Evolutionary conservation across 2,888 invertebrate species (phyloP), one percentile per base, ranked within the genome.

Genomic region (Catocala sponsa): DNA sequence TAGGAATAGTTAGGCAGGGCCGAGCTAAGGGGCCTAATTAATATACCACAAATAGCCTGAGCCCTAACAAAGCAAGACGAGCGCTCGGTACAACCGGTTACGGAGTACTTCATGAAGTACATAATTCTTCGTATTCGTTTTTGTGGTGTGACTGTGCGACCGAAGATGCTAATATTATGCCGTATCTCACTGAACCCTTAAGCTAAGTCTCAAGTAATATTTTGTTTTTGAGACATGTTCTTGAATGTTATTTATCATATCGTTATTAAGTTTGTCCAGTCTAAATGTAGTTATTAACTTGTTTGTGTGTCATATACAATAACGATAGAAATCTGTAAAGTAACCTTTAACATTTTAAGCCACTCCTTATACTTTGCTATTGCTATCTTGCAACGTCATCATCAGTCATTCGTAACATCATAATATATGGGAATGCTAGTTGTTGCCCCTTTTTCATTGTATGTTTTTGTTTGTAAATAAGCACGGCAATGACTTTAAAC

Each of bases 1-100:
- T 60, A n/a, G 66, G 65, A 71, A 65, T 65, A 68, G 69, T 68
- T 62, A 65, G 56, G 55, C 43, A 68, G 60, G 50, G 58, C 43
- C 9, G 57, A 71, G 68, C 7, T 71, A 61, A 57, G 49, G 7
- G 32, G 5, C 15, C 43, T 65, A 65, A 65, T 69, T 72, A 68
- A 69, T 60, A 15, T 46, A 60, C 59, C 55, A 59, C 65, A 65
- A 72, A 72, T 59, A 68, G 59, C 44, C 46, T 6, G 4, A 43
- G 57, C 32, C 32, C 53, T 62, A 56, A 61, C 46, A 38, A 58
- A 53, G 58, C 46, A 33, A 48, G 52, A 51, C 44, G 57, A 53
- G 55, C 52, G 54, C 63, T 43, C 35, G 46, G 15, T 6, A 13
- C 7, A 58, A 63, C 69, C 59, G 48, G 62, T 65, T 58, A 9